Evolutionary conservation across 2,797 vertebrate genomes (phyloP), one percentile per base, ranked within the genome.

Genomic region (Ptychobarbus kaznakovi): DNA sequence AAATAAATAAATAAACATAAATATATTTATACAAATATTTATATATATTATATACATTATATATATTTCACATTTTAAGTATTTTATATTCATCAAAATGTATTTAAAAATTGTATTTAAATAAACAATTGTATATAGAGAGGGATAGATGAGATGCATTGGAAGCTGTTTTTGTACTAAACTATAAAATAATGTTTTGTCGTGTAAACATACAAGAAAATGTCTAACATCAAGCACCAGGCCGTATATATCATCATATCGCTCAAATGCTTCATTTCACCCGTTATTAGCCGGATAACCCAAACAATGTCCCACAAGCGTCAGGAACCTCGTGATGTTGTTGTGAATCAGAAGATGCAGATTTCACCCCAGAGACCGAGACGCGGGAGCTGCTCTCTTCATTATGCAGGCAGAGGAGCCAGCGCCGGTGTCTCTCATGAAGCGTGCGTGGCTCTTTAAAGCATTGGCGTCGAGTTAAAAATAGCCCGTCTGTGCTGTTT

Each of bases 401-500:
- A 74, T 74, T 63, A 82, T 82, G 72, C 84, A 89, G 83, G 72
- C 35, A 44, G 61, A 61, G 49, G 70, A 83, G 88, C 32, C 32
- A 32, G 32, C 82, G 28, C 46, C 58, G 22, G 61, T 28, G 42
- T 81, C 65, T 80, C 63, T 81, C 32, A 25, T 89, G 87, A 87
- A 90, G 91, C 87, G 42, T 22, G 22, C 12, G 1, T 90, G 90
- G 90, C 93, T 86, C 94, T 95, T 94, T 94, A 93, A 94, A 94
- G 94, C 94, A 93, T 94, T 90, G 90, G 93, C 91, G 6, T 22
- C 8, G 89, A 77, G 92, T 94, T 93, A 87, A 90, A 95, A 95
- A 96, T 96, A 96, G 94, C 91, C 25, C 28, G 53, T 38, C 86
- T 87, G 84, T 82, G 88, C 86, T 84, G 92, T 92, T 93, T 96